Evolutionary conservation across 2,797 vertebrate genomes (phyloP).

Genomic region (Okamejei kenojei): DNA sequence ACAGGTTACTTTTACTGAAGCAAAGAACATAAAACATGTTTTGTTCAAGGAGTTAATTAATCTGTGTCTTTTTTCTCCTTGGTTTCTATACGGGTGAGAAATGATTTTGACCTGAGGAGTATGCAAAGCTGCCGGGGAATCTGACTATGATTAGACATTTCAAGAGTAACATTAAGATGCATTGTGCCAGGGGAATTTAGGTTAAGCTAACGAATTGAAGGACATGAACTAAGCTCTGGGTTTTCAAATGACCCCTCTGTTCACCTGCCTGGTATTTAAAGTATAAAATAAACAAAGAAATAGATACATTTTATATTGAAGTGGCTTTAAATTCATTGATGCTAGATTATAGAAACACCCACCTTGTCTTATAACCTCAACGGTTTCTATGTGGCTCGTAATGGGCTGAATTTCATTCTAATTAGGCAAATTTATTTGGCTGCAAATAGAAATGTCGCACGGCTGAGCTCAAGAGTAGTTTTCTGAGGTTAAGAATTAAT

Average conservation of each 20-base stretch:
- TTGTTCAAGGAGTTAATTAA: not conserved
- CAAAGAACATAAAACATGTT: not conserved
- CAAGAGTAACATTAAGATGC: not conserved
- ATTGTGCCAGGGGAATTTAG: not conserved
- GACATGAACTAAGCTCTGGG: not conserved
- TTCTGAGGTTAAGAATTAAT: not conserved
- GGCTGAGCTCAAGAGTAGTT: not conserved
- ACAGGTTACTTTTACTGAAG: not conserved
- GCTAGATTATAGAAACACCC: not conserved
- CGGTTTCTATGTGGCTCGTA: not conserved
- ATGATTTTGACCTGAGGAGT: constrained; percentile 8
- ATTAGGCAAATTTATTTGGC: not conserved
- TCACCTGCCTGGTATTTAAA: not conserved
- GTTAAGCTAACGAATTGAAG: not conserved
- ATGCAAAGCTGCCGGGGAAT: not conserved
- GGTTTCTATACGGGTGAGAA: not conserved
- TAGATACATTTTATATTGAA: not conserved
- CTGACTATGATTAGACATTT: constrained; percentile 6
- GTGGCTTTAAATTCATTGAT: not conserved
- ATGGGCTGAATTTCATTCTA: not conserved
- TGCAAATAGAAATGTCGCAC: not conserved
- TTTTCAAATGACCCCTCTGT: not conserved
- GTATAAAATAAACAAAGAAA: not conserved
- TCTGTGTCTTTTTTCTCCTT: not conserved
- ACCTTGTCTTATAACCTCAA: not conserved